Evolutionary conservation across 2,888 invertebrate species (phyloP).

Genomic region (Apoda limacodes): DNA sequence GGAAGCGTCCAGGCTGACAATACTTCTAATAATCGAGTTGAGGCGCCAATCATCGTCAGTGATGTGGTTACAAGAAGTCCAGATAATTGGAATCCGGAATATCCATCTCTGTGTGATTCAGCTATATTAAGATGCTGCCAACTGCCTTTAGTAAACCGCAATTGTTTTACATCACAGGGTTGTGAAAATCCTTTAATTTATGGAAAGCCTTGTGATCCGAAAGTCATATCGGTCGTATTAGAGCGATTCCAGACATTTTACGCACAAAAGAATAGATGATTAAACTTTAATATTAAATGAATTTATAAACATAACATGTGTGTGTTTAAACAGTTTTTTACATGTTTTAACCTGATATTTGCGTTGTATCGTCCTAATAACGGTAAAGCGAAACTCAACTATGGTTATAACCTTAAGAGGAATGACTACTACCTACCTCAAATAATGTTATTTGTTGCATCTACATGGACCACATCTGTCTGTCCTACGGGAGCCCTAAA

Average conservation of each 20-base stretch:
- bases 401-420: no score
- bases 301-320: no score
- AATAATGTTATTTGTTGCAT: no score
- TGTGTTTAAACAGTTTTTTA: no score
- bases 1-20: constrained; percentile 11
- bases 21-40: no score
- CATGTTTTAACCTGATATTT: no score
- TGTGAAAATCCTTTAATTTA: neutral
- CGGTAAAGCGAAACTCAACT: no score
- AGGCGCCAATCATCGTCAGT: neutral
- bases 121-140: constrained; percentile 18
- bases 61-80: neutral
- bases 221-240: neutral
- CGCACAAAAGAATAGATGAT: neutral
- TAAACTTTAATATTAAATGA: no score
- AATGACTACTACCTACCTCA: no score
- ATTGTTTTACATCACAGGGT: neutral
- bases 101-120: constrained; percentile 11
- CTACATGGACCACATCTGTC: no score
- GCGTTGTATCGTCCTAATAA: no score
- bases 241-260: neutral
- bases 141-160: neutral
- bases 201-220: neutral
- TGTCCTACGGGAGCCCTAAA: no score
- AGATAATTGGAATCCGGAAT: neutral